Evolutionary conservation across 1,140 invertebrate species (phyloP), one percentile per base, ranked within the genome.

Genomic region (Drosophila orosa): DNA sequence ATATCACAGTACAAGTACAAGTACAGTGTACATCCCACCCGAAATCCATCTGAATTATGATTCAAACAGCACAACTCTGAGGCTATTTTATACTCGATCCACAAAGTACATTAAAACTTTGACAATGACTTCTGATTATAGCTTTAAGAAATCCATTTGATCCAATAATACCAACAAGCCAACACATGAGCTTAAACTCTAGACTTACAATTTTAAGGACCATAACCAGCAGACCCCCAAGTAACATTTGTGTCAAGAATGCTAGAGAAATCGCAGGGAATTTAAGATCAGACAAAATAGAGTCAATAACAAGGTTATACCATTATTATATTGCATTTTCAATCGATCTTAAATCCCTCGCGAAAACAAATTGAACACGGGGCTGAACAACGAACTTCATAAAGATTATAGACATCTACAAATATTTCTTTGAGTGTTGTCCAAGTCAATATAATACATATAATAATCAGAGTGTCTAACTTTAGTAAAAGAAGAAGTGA

Each of bases 1-100:
- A 85, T 68, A 59, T 37, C n/a, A 31, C 72, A 75, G 71, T 69
- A 78, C 67, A 58, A 63, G 61, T 52, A 58, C 31, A 22, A 52
- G 50, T 52, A 33, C 0, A 33, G 19, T 52, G 48, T 63, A 78
- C 69, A 62, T 71, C 74, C 57, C 58, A 63, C 59, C 44, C 59
- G 55, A 67, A 54, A 58, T 29, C 35, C 27, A 62, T 54, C 48
- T 35, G 9, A 61, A 74, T n/a, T 24, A 63, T 25, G 12, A 47
- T 44, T 33, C 15, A 56, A 55, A 25, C 1, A 45, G 22, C 60
- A 42, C 47, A 77, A 59, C 15, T 35, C 29, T 13, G 15, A 54
- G 35, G 33, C 42, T 61, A 47, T 45, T 33, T 61, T 60, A 60
- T 22, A 35, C 47, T 62, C 13, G 1, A 40, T 50, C 25, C 8